A percentile compares a stretch with the other conserved stretches of the same genome.
Conservation (phyloP, 2,888 invertebrate genomes). For the Agriopis leucophaearia region DNA sequence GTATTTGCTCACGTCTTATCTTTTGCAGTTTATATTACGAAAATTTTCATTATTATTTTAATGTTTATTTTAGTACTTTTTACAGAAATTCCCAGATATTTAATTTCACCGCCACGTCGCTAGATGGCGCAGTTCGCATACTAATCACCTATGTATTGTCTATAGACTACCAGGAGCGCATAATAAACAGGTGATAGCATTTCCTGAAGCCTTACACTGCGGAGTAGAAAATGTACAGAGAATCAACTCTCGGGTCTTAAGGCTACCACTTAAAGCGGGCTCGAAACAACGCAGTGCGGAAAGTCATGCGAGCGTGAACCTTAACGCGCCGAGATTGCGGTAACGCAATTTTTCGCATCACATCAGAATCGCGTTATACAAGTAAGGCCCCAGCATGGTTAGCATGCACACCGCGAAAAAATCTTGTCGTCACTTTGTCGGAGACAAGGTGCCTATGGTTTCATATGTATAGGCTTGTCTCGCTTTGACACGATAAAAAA, state of each 20-base stretch:
- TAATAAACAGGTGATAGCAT: slow-evolving; percentile 42
- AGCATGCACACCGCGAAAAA: too few species aligned
- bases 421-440: too few species aligned
- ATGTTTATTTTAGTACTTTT: background rate
- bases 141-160: slow-evolving; percentile 32
- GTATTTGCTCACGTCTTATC: background rate
- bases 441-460: too few species aligned
- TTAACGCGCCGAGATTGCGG: too few species aligned
- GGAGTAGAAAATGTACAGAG: slow-evolving; percentile 4
- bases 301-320: too few species aligned
- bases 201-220: slow-evolving; percentile 16
- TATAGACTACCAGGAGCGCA: slow-evolving; percentile 41
- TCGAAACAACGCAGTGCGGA: too few species aligned
- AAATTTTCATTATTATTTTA: background rate
- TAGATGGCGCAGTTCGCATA: slow-evolving; percentile 39
- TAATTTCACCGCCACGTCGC: slow-evolving; percentile 21
- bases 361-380: too few species aligned
- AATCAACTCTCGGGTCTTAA: background rate
- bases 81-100: background rate
- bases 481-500: too few species aligned
- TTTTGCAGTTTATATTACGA: background rate
- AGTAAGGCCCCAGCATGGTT: too few species aligned
- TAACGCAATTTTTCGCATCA: too few species aligned
- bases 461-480: too few species aligned
- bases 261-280: too few species aligned